Evolutionary conservation across 1,140 invertebrate genomes (phyloP), one percentile per base, ranked within the genome.

Genomic region (Chironomus tepperi): DNA sequence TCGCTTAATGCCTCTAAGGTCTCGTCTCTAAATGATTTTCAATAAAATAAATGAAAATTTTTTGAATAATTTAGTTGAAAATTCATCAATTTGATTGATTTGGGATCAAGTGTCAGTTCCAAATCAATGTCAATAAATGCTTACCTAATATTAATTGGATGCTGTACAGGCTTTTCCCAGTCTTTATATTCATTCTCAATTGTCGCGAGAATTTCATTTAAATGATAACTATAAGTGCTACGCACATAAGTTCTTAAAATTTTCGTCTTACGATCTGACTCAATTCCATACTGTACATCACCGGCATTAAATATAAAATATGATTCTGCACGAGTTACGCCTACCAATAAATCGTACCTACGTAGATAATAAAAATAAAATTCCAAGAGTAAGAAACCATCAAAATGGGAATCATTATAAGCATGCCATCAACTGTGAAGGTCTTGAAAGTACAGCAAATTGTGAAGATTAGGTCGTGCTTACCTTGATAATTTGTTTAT

Each of bases 101-200:
- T n/a, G n/a, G 18, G 24, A 3, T 43, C 9, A 6, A 73, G 43
- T 10, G 5, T 43, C 42, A 73, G 24, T 5, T 34, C 24, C 24
- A 34, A 34, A 34, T 34, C 24, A 34, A 34, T 2, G 24, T 34
- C 24, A 34, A 34, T 34, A 34, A 34, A 34, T 6, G 24, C 79
- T 82, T 83, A 89, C 89, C 88, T 88, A 67, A 96, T 93, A 83
- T 93, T 93, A 77, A 95, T 92, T 24, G 95, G 94, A 88, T 97
- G 94, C 79, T 95, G 93, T 8, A 95, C 89, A 2, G 95, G 94
- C 77, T 92, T 87, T 79, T 97, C 94, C 96, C 96, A 98, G 81
- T 98, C 95, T 2, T 95, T 98, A 83, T 99, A 99, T 81, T 98
- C 95, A 83, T 98, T 98, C 77, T 98, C 91, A 78, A 94, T 93